A percentile compares a stretch with the other conserved stretches of the same genome.
These are phyloP conservation scores for Pagrus major DNA, from an alignment of 2,113 vertebrate species.

Conservation along the genomic window DNA sequence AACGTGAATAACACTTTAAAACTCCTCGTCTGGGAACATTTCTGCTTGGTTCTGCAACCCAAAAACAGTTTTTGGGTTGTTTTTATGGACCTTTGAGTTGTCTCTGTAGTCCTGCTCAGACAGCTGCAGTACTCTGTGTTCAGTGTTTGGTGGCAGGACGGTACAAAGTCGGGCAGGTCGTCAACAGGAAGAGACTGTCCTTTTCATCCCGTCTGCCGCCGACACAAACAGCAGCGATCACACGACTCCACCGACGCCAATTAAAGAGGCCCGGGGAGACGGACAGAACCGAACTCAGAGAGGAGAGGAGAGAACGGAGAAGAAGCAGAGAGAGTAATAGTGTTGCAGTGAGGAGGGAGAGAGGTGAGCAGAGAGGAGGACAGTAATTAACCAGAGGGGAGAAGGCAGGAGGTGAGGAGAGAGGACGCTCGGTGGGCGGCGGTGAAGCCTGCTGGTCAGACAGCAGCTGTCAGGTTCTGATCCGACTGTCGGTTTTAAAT, in stretches of 20 bases:
- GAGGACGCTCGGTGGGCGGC: not conserved
- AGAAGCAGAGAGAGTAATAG: not conserved
- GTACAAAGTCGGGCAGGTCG: slow-evolving; percentile 14
- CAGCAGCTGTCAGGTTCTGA: slow-evolving; percentile 7
- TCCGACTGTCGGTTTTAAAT: not conserved
- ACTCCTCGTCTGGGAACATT: too few species aligned
- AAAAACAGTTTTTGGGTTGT: too few species aligned
- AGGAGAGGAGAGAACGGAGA: not conserved
- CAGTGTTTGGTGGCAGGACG: not conserved
- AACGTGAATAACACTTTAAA: too few species aligned
- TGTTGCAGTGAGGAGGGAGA: slow-evolving; percentile 16
- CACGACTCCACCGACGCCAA: slow-evolving; percentile 20
- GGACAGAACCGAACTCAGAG: not conserved
- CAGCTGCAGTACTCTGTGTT: not conserved
- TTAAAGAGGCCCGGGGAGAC: slow-evolving; percentile 37
- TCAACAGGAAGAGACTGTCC: slow-evolving; percentile 26
- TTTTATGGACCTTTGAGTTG: not conserved
- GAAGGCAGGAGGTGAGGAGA: not conserved
- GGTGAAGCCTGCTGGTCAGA: not conserved
- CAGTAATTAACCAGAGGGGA: slow-evolving; percentile 33
- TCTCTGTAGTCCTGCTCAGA: not conserved
- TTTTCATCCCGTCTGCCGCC: slow-evolving; percentile 39
- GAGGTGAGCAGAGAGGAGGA: slow-evolving; percentile 19
- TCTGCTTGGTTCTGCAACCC: too few species aligned
- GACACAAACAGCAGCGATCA: slow-evolving; percentile 4